A percentile compares a stretch with the other conserved stretches of the same genome.
These are phyloP conservation scores for Balanococcus diminutus DNA, from an alignment of 2,888 invertebrate species.

Conservation along the genomic window DNA sequence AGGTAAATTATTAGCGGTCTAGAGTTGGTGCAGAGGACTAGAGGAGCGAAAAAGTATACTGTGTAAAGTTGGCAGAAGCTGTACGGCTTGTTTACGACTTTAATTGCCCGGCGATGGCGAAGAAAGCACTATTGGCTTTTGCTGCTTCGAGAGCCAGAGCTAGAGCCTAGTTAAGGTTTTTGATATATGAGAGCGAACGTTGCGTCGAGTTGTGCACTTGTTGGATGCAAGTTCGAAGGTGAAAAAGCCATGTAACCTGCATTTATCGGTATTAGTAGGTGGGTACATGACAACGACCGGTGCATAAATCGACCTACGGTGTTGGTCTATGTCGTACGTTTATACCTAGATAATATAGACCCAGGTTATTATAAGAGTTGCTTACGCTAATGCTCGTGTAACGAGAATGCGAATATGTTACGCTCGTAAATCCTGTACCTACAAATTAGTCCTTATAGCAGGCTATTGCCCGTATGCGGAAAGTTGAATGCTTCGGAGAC, in stretches of 20 bases:
- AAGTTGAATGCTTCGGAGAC: constrained; percentile 6
- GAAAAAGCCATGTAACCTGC: constrained; percentile 1
- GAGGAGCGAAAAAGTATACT: background rate
- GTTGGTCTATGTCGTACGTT: background rate
- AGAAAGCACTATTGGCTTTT: background rate
- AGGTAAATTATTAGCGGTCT: background rate
- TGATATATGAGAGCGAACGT: background rate
- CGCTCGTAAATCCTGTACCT: constrained; percentile 11
- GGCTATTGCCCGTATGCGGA: constrained; percentile 30
- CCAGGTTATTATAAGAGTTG: background rate
- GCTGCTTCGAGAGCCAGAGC: background rate
- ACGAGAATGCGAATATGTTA: background rate
- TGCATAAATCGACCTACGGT: constrained; percentile 1
- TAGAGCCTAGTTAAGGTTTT: background rate
- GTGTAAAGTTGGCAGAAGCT: background rate
- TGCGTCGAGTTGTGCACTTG: background rate
- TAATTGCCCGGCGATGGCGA: background rate
- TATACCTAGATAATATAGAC: too few species aligned
- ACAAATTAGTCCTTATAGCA: constrained; percentile 3
- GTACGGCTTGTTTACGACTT: background rate
- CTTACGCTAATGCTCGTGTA: background rate
- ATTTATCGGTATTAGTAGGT: constrained; percentile 5
- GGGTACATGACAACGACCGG: background rate
- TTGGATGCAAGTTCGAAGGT: background rate
- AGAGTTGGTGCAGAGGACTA: background rate